phyloP scores from a whole-genome alignment of 2,113 vertebrate species.

The Pantherophis guttatus region DNA sequence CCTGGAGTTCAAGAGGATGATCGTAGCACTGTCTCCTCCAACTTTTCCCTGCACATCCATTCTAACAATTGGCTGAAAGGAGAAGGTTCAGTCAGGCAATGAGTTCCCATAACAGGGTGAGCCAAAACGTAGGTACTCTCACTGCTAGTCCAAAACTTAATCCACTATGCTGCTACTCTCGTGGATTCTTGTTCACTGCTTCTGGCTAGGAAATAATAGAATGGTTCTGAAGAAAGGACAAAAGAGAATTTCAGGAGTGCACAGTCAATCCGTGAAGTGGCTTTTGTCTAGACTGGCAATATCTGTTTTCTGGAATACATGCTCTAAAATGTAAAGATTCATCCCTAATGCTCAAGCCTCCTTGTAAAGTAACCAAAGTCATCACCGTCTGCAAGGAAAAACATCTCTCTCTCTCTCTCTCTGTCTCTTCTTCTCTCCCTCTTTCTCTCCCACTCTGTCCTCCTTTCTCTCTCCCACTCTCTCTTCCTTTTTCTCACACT shows the following conservation, averaged over 20 bases:
- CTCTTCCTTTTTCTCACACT: too few species aligned
- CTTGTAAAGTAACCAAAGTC: background rate
- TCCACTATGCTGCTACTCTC: background rate
- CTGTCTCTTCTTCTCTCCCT: too few species aligned
- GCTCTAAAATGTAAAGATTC: background rate
- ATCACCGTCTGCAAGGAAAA: background rate
- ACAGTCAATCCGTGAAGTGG: background rate
- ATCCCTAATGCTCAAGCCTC: background rate
- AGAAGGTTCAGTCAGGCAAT: background rate
- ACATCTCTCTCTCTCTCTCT: too few species aligned
- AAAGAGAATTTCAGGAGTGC: background rate
- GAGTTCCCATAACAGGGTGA: background rate
- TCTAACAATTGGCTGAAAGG: background rate
- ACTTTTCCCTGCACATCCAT: background rate
- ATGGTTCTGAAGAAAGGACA: background rate
- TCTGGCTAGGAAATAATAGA: too few species aligned
- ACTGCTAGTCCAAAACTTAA: background rate
- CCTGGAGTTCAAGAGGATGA: background rate
- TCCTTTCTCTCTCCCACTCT: rapidly evolving
- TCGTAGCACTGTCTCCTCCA: background rate
- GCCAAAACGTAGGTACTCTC: background rate
- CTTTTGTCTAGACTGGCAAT: background rate
- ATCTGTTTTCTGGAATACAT: background rate
- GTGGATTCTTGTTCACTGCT: background rate
- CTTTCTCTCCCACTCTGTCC: too few species aligned